These are phyloP conservation scores for Lampris megalopsis DNA, from an alignment of 2,113 vertebrate genomes.

Conservation along the genomic window DNA sequence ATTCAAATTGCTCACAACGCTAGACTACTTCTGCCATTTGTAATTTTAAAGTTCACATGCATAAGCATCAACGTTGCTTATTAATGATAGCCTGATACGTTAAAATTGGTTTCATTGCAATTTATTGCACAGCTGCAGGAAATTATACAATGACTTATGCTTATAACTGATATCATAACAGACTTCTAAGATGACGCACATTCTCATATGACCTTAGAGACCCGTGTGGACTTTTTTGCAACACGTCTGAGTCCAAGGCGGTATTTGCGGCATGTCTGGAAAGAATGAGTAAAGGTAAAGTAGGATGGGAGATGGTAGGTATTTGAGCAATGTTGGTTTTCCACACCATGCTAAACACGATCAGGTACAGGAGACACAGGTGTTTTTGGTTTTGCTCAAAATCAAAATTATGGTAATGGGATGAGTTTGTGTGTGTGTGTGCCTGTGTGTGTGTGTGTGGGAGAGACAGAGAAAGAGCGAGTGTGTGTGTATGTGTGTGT, in stretches of 20 bases:
- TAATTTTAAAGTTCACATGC: not conserved
- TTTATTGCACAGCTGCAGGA: not conserved
- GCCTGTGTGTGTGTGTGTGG: not conserved
- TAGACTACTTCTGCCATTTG: no score
- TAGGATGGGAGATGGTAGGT: not conserved
- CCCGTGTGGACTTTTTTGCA: not conserved
- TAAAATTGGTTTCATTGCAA: not conserved
- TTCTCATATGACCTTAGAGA: no score
- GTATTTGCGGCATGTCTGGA: not conserved
- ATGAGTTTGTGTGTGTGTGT: constrained; percentile 24
- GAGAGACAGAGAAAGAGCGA: not conserved
- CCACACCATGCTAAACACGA: constrained; percentile 12
- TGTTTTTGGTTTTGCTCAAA: constrained; percentile 8
- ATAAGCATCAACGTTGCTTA: no score
- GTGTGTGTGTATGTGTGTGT: no score
- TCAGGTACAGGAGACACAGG: constrained; percentile 13
- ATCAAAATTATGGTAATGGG: constrained; percentile 17
- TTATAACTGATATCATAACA: no score
- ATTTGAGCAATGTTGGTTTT: constrained; percentile 28
- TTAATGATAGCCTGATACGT: no score
- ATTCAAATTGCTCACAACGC: no score
- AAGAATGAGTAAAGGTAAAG: constrained; percentile 39
- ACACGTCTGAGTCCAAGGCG: not conserved
- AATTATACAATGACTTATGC: no score
- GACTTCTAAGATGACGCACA: no score